Percentiles rank a stretch among this genome's conserved stretches.
phyloP scores from a whole-genome alignment of 2,888 invertebrate genomes.

The Gnatocerus cornutus region DNA sequence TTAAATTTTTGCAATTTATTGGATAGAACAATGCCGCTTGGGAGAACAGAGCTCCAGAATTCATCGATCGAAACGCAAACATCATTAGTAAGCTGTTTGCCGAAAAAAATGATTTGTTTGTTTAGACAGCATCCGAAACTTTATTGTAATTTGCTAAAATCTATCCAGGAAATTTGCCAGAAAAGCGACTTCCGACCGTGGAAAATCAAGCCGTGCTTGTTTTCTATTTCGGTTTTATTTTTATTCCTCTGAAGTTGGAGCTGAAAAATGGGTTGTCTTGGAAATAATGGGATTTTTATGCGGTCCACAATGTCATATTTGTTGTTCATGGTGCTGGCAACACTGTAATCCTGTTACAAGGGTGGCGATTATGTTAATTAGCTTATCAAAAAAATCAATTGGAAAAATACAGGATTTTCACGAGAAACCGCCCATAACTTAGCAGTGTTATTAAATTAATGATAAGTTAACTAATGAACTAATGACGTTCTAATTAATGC shows the following conservation, averaged over 20 bases:
- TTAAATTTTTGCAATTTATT: constrained; percentile 11
- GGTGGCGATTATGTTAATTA: constrained; percentile 6
- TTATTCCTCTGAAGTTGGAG: background rate
- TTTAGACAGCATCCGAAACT: constrained; percentile 20
- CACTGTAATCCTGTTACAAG: constrained; percentile 3
- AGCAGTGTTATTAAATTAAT: too few species aligned
- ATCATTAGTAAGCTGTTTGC: constrained; percentile 33
- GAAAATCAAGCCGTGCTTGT: constrained; percentile 2
- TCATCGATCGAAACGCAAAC: constrained; percentile 21
- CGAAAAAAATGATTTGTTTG: constrained; percentile 24
- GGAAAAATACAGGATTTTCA: too few species aligned
- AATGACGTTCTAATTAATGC: too few species aligned
- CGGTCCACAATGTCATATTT: background rate
- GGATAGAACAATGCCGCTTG: background rate
- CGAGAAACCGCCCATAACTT: too few species aligned
- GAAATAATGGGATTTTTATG: background rate
- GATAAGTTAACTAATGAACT: too few species aligned
- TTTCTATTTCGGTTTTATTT: constrained; percentile 5
- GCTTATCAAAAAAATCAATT: background rate
- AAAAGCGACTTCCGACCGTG: background rate
- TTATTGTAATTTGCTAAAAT: constrained; percentile 17
- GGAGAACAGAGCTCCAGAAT: background rate
- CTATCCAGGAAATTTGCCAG: constrained; percentile 6
- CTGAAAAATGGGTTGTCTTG: background rate
- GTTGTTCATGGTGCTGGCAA: too few species aligned